Conservation (phyloP, 2,888 invertebrate species). For the Limenitis camilla region DNA sequence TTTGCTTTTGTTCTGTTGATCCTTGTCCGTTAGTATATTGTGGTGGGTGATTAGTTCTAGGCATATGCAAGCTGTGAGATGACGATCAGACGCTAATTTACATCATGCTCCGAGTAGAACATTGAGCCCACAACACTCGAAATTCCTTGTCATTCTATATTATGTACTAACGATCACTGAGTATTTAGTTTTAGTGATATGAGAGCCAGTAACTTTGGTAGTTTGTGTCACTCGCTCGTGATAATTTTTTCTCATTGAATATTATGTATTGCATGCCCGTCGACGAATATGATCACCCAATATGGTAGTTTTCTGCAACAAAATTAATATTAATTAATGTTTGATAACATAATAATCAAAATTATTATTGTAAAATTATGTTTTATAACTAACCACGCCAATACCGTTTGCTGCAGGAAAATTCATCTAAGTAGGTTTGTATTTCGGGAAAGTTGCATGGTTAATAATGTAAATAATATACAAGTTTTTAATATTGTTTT, state of each 20-base stretch:
- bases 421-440: constrained; percentile 14
- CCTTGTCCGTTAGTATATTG: constrained; percentile 58
- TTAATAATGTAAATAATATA: constrained; percentile 33
- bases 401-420: constrained; percentile 40
- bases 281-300: constrained; percentile 18
- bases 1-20: constrained; percentile 57
- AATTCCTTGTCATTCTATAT: constrained; percentile 35
- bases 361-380: too few species aligned
- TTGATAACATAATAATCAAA: too few species aligned
- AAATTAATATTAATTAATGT: constrained; percentile 14
- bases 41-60: constrained; percentile 63
- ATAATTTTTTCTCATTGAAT: constrained; percentile 23
- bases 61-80: constrained; percentile 55
- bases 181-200: constrained; percentile 40
- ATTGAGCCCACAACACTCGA: constrained; percentile 61
- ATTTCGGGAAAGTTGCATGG: constrained; percentile 39
- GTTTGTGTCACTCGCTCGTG: constrained; percentile 39
- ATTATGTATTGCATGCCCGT: constrained; percentile 47
- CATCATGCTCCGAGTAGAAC: constrained; percentile 67
- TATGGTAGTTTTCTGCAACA: constrained; percentile 43
- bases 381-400: too few species aligned
- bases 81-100: constrained; percentile 51
- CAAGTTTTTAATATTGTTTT: constrained; percentile 25
- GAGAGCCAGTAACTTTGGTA: constrained; percentile 29
- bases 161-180: constrained; percentile 55